Conservation (phyloP, 2,113 vertebrate genomes). For the Illadopsis cleaveri region DNA sequence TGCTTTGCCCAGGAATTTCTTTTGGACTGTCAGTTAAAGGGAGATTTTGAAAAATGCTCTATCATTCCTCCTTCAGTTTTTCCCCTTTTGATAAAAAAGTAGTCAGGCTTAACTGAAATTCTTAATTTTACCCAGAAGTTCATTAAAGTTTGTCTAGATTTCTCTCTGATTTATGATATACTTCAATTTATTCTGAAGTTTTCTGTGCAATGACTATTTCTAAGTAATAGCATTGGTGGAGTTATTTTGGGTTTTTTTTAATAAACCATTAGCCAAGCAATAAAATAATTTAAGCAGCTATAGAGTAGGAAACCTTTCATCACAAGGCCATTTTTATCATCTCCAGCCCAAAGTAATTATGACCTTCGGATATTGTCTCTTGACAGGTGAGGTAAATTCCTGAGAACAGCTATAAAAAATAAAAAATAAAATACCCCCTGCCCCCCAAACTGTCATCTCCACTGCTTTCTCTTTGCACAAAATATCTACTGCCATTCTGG, state of each 20-base stretch:
- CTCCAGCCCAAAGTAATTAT: not conserved
- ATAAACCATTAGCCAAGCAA: not conserved
- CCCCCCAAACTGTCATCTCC: fast-evolving
- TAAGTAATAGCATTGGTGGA: not conserved
- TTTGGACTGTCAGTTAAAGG: not conserved
- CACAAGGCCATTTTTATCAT: not conserved
- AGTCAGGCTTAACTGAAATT: not conserved
- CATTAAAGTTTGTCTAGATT: not conserved
- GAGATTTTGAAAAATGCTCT: not conserved
- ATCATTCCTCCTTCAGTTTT: fast-evolving
- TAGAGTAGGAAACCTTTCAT: not conserved
- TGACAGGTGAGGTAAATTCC: not conserved
- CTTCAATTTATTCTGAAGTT: not conserved
- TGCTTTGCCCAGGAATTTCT: not conserved
- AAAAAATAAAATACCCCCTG: not conserved
- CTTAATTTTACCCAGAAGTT: not conserved
- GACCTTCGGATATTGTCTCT: not conserved
- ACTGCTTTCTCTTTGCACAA: not conserved
- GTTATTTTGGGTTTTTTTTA: not conserved
- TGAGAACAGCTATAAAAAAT: not conserved
- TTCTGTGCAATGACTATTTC: not conserved
- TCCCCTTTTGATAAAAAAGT: not conserved
- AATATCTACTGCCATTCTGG: not conserved
- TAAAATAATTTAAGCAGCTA: not conserved
- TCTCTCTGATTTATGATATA: not conserved